Base-by-base conservation (phyloP, 2,888 invertebrate genomes). In the Hymenopus coronatus region DNA sequence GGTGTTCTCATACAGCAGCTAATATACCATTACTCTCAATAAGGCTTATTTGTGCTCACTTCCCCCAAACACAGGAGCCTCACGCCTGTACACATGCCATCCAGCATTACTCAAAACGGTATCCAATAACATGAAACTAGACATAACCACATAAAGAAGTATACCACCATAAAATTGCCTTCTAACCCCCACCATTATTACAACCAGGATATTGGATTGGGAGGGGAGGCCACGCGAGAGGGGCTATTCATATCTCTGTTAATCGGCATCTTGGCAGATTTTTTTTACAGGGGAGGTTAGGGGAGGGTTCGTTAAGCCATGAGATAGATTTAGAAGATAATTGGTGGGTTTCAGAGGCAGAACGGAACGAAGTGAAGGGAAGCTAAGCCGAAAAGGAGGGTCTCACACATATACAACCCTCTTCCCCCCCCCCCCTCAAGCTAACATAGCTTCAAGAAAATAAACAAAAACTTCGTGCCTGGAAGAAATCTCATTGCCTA, bases 321-420 rank as follows among this genome's bases (percentile, higher is more conserved):
- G 87, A 87, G 87, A 87, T 87, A 82, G 87, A 33, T 87, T 87
- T 87, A 40, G 87, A 87, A 87, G 87, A 87, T 87, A 87, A 87
- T 87, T 87, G 87, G 87, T 87, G n/a, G 87, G 82, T 87, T 87
- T 40, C 28, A 25, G 33, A 33, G 82, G 54, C 54, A 70, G 25
- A 70, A 70, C 25, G 25, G 54, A 20, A 70, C 15, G 54, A 70
- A 70, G 54, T 70, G 54, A 70, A 70, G 54, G 54, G 54, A 70
- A 70, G 54, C 54, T 70, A 70, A 70, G 54, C 54, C 54, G 54
- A 15, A 25, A 3, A 70, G 15, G 54, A 70, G 54, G 54, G 54
- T 20, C 54, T 25, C 25, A 70, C 54, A 70, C 54, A 70, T 25
- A 70, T 70, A 25, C 54, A 70, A 70, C 25, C 54, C 54, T 25